phyloP scores from a whole-genome alignment of 2,888 invertebrate genomes.

The Mesorhabditis spiculigera region DNA sequence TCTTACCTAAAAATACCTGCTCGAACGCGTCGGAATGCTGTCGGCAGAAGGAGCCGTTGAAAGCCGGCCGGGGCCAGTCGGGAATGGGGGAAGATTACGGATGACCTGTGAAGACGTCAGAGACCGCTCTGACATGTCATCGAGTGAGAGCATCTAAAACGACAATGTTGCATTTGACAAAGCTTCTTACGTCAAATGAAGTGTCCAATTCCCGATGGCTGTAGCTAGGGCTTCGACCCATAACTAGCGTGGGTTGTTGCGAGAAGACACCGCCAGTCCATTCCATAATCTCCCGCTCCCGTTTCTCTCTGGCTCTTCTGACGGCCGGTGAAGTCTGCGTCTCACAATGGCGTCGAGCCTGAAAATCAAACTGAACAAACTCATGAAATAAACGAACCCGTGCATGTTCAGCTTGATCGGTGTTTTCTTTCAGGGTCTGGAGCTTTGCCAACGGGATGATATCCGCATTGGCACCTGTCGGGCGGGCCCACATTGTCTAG shows the following conservation, averaged over 20 bases:
- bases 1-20: conserved; percentile 9
- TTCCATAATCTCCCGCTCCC: conserved; percentile 35
- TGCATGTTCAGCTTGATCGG: conserved; percentile 66
- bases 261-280: conserved; percentile 37
- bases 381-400: conserved; percentile 62
- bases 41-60: conserved; percentile 34
- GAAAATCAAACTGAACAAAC: conserved; percentile 1
- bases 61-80: conserved; percentile 23
- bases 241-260: background rate
- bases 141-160: conserved; percentile 2
- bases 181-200: conserved; percentile 23
- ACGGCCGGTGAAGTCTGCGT: conserved; percentile 39
- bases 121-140: background rate
- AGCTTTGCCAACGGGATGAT: conserved; percentile 96
- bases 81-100: conserved; percentile 23
- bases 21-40: conserved; percentile 26
- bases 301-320: conserved; percentile 15
- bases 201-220: conserved; percentile 21
- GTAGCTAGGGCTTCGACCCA: conserved; percentile 17
- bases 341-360: conserved; percentile 32
- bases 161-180: background rate
- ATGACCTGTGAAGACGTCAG: background rate
- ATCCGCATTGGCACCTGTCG: conserved; percentile 80
- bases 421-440: conserved; percentile 87
- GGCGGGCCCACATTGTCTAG: conserved; percentile 95